Conservation (phyloP, 2,797 vertebrate genomes). For the Premnoplex brunnescens region DNA sequence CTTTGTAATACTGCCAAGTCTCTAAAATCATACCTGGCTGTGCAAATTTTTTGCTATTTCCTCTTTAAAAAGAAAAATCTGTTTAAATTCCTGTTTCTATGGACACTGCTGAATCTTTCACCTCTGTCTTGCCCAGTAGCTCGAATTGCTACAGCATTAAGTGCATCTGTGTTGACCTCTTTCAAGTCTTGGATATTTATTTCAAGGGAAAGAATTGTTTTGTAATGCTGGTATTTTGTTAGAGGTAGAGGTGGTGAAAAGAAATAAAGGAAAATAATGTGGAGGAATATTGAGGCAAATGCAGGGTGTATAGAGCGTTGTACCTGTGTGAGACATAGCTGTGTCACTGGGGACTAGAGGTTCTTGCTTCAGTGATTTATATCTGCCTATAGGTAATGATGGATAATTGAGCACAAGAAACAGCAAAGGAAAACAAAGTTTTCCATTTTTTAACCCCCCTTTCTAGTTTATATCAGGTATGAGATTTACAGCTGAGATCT, state of each 20-base stretch:
- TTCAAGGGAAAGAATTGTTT: neutral
- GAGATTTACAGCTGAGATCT: conserved; percentile 3
- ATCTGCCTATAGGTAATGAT: neutral
- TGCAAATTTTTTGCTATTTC: neutral
- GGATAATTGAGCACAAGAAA: neutral
- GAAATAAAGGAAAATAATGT: neutral
- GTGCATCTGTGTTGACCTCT: neutral
- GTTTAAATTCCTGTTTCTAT: neutral
- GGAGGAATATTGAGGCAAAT: neutral
- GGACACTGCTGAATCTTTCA: neutral
- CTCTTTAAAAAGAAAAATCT: neutral
- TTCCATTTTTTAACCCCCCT: neutral
- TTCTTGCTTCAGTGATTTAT: neutral
- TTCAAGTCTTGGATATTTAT: neutral
- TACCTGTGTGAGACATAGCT: neutral
- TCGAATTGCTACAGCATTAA: neutral
- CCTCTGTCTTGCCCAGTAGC: neutral
- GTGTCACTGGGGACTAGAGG: neutral
- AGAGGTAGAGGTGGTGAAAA: neutral
- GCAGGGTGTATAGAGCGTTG: neutral
- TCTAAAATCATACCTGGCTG: neutral
- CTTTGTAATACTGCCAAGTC: neutral
- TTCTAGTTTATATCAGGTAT: neutral
- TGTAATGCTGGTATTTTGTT: neutral
- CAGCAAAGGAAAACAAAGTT: neutral